These are phyloP conservation scores for Acanthiza pusilla DNA, from an alignment of 2,797 vertebrate species.

Conservation along the genomic window DNA sequence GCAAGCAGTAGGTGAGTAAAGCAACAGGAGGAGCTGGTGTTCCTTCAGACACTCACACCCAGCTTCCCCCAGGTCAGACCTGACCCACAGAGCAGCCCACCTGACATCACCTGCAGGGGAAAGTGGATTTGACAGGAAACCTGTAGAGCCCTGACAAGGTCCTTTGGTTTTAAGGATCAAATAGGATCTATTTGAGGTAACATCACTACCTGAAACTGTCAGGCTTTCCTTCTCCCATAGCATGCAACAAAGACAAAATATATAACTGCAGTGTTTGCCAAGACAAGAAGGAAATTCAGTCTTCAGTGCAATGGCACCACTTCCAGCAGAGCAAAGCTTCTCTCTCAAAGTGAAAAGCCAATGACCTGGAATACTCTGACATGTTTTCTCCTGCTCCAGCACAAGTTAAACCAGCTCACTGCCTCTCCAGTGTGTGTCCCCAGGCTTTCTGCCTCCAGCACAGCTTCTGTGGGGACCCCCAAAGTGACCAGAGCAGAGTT, in stretches of 20 bases:
- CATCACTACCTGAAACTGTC: background rate
- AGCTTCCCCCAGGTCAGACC: background rate
- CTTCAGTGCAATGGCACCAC: rapidly evolving
- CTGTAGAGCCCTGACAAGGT: background rate
- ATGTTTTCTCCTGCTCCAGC: no score
- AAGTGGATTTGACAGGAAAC: background rate
- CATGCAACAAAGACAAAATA: background rate
- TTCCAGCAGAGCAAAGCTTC: background rate
- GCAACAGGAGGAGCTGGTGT: rapidly evolving
- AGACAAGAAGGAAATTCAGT: background rate
- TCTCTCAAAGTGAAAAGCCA: background rate
- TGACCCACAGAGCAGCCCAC: background rate
- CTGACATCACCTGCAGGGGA: background rate
- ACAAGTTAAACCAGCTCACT: background rate
- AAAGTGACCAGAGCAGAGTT: background rate
- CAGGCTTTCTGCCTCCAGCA: background rate
- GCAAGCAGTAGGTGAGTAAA: background rate
- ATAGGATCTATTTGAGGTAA: background rate
- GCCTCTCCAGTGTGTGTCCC: background rate
- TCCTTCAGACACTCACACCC: background rate
- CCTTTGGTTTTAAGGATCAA: background rate
- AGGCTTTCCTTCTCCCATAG: background rate
- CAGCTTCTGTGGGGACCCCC: background rate
- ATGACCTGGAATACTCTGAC: background rate
- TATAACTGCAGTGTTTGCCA: background rate